Conservation (phyloP, 1,140 invertebrate genomes). For the Condylostylus longicornis region DNA sequence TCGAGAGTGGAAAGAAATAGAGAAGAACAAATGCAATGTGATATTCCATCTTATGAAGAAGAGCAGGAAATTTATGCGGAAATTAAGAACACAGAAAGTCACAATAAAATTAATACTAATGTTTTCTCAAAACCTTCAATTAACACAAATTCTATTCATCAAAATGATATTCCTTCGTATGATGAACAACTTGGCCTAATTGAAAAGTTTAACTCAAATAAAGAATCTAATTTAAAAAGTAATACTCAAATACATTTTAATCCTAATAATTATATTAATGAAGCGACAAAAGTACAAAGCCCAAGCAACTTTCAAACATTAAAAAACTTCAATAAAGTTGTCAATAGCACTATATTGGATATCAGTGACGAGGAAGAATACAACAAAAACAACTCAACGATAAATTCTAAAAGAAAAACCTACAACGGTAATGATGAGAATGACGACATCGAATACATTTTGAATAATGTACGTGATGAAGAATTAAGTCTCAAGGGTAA, state of each 20-base stretch:
- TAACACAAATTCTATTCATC: background rate
- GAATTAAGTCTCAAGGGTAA: conserved; percentile 11
- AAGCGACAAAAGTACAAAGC: background rate
- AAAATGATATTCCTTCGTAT: too few relatives aligned
- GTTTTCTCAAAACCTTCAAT: conserved; percentile 1
- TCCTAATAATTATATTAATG: background rate
- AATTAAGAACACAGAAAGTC: conserved; percentile 3
- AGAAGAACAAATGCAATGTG: background rate
- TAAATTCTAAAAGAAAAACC: conserved; percentile 18
- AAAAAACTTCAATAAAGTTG: background rate
- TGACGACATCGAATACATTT: conserved; percentile 20
- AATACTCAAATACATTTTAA: background rate
- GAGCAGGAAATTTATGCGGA: conserved; percentile 15
- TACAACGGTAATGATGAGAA: conserved; percentile 10
- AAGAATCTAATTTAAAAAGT: too few relatives aligned
- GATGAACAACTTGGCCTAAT: conserved; percentile 7
- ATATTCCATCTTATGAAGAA: conserved; percentile 2
- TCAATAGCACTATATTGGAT: conserved; percentile 12
- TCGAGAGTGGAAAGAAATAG: conserved; percentile 7
- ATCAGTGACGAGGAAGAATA: too few relatives aligned
- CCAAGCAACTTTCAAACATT: background rate
- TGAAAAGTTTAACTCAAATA: background rate
- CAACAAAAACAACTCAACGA: conserved; percentile 13
- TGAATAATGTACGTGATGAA: background rate
- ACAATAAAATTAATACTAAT: background rate